Percentiles rank a stretch among this genome's conserved stretches.
These are phyloP conservation scores for Acleris emargana DNA, from an alignment of 2,888 invertebrate species.

Conservation along the genomic window DNA sequence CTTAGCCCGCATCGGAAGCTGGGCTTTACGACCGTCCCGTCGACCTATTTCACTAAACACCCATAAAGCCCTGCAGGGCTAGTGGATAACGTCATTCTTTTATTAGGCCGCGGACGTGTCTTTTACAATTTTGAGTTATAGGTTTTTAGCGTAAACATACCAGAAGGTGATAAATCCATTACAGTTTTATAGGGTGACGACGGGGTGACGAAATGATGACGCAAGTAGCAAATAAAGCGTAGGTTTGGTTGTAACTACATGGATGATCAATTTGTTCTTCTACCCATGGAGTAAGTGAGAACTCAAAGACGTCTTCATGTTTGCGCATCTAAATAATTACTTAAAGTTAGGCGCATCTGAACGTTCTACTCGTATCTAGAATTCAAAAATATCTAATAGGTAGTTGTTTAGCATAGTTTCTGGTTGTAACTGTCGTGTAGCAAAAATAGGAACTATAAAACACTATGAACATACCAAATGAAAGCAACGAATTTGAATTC, in stretches of 20 bases:
- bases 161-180: conserved; percentile 18
- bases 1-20: conserved; percentile 57
- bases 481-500: no score
- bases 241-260: not conserved
- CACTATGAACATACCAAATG: no score
- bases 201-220: not conserved
- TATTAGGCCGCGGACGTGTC: conserved; percentile 40
- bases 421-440: no score
- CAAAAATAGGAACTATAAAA: no score
- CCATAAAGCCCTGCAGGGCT: conserved; percentile 62
- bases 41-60: conserved; percentile 65
- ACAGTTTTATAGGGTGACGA: conserved; percentile 4
- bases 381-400: no score
- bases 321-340: no score
- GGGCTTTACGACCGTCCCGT: conserved; percentile 55
- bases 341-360: no score
- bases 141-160: conserved; percentile 30
- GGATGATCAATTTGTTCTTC: not conserved
- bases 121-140: conserved; percentile 45
- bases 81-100: conserved; percentile 57
- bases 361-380: no score
- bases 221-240: not conserved
- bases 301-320: no score
- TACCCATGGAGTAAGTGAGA: not conserved
- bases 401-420: no score